Conservation (phyloP, 23 tunicate genomes). For the Styela clava region DNA sequence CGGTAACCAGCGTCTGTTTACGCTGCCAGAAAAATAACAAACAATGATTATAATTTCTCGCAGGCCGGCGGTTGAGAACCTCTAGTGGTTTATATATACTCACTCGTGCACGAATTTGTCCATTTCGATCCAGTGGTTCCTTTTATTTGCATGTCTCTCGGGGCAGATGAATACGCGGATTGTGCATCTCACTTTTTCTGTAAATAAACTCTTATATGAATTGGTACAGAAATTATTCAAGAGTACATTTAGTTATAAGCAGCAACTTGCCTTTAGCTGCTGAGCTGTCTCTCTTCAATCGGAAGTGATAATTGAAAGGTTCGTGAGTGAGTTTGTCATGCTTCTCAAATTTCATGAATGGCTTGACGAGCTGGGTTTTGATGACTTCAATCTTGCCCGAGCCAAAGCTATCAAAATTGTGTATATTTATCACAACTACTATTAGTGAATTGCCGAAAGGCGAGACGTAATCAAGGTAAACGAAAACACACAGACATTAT, state of each 20-base stretch:
- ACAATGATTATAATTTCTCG: too few relatives aligned
- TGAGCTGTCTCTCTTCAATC: constrained; percentile 42
- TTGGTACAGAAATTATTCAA: too few relatives aligned
- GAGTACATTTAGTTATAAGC: too few relatives aligned
- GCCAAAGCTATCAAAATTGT: not conserved
- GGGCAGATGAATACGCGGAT: constrained; percentile 81
- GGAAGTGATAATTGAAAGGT: constrained; percentile 63
- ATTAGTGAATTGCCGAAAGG: too few relatives aligned
- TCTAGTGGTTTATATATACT: too few relatives aligned
- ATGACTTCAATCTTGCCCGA: not conserved
- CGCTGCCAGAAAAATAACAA: too few relatives aligned
- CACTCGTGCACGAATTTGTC: constrained; percentile 81
- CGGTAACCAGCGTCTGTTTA: too few relatives aligned
- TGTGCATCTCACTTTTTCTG: constrained; percentile 35
- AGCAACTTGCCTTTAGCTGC: too few relatives aligned
- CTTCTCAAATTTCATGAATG: constrained; percentile 49
- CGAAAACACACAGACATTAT: too few relatives aligned
- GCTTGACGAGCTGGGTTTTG: constrained; percentile 33
- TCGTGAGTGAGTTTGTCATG: constrained; percentile 73
- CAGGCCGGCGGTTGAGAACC: too few relatives aligned
- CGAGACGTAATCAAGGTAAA: too few relatives aligned
- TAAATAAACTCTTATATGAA: not conserved
- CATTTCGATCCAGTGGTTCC: constrained; percentile 82
- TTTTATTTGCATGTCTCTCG: constrained; percentile 6
- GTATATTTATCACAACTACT: too few relatives aligned